phyloP scores from a whole-genome alignment of 2,888 invertebrate genomes.

The Incurvaria masculella region DNA sequence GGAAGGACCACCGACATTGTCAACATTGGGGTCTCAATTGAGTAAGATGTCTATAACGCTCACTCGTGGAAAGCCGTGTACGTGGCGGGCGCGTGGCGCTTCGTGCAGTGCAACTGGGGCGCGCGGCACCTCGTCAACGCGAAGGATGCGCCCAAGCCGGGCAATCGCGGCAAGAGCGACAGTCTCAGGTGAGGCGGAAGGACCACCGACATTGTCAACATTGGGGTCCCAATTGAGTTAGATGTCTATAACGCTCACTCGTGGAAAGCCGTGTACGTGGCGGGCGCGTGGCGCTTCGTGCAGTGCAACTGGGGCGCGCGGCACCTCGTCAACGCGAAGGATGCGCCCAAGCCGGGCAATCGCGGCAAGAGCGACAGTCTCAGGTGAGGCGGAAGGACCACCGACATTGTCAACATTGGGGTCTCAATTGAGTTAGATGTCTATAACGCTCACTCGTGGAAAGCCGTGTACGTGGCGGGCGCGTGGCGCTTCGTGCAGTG shows the following conservation, averaged over 20 bases:
- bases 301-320: conserved; percentile 99
- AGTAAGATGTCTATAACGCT: too few species aligned
- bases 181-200: conserved; percentile 65
- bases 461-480: conserved; percentile 97
- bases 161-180: conserved; percentile 85
- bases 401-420: too few species aligned
- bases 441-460: too few species aligned
- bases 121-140: conserved; percentile 95
- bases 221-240: too few species aligned
- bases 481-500: conserved; percentile 99
- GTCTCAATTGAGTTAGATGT: too few species aligned
- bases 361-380: conserved; percentile 87
- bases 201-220: too few species aligned
- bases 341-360: conserved; percentile 84
- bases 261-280: conserved; percentile 99
- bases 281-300: conserved; percentile 98
- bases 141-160: conserved; percentile 86
- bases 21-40: too few species aligned
- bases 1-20: too few species aligned
- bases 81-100: conserved; percentile 98
- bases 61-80: conserved; percentile 99
- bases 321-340: conserved; percentile 93
- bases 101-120: conserved; percentile 99
- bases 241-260: too few species aligned
- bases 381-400: conserved; percentile 52